phyloP scores from a whole-genome alignment of 1,140 invertebrate species.

The Caenorhabditis inopinata region DNA sequence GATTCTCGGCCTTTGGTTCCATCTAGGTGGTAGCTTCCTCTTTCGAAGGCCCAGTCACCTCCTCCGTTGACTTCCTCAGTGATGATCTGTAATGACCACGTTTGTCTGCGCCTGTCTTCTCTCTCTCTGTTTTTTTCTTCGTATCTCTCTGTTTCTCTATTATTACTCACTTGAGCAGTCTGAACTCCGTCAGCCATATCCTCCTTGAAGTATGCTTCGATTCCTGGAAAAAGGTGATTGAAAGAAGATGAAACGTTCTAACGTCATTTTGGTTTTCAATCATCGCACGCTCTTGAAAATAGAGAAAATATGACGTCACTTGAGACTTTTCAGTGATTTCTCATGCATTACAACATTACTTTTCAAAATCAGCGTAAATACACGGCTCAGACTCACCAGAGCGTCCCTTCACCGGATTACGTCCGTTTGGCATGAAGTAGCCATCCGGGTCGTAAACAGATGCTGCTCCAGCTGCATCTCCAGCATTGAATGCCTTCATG shows the following conservation, averaged over 20 bases:
- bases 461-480: constrained; percentile 58
- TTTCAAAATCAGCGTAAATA: too few species aligned
- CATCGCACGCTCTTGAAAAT: background rate
- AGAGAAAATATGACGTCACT: background rate
- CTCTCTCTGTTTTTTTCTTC: background rate
- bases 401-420: constrained; percentile 61
- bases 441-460: constrained; percentile 64
- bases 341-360: too few species aligned
- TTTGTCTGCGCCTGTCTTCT: too few species aligned
- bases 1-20: constrained; percentile 57
- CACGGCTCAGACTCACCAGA: constrained; percentile 43
- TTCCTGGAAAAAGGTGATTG: too few species aligned
- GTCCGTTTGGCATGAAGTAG: constrained; percentile 66
- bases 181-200: constrained; percentile 65
- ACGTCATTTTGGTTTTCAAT: background rate
- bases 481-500: constrained; percentile 65
- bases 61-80: constrained; percentile 65
- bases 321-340: too few species aligned
- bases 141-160: background rate
- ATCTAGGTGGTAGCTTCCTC: constrained; percentile 63
- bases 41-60: constrained; percentile 66
- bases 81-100: constrained; percentile 54
- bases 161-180: constrained; percentile 38
- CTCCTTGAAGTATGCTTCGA: constrained; percentile 62
- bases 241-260: background rate